These are phyloP conservation scores for Kryptolebias ocellatus DNA, from an alignment of 2,797 vertebrate species.

Conservation along the genomic window DNA sequence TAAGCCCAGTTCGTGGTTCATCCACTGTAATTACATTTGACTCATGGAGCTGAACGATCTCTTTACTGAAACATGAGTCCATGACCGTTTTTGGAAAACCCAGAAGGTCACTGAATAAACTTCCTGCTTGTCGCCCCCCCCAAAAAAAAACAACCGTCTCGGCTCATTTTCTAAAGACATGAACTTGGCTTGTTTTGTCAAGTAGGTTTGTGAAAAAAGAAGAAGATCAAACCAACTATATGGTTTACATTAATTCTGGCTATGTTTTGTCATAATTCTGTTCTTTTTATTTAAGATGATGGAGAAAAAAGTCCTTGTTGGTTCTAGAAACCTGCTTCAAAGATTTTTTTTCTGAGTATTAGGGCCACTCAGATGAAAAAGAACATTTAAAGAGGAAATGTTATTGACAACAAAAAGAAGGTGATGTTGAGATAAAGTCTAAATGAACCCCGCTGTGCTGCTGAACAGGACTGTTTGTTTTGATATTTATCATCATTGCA, in stretches of 20 bases:
- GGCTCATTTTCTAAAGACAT: neutral
- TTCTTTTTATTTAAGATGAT: neutral
- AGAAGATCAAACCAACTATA: neutral
- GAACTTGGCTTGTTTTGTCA: neutral
- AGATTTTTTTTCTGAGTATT: too few species aligned
- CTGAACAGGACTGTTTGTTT: too few species aligned
- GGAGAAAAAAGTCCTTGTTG: neutral
- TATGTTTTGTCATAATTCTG: neutral
- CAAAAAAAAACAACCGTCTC: neutral
- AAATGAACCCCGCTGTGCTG: too few species aligned
- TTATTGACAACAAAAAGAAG: too few species aligned
- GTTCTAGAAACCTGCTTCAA: too few species aligned
- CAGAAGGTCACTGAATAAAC: neutral
- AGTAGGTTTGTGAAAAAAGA: neutral
- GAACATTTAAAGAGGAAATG: too few species aligned
- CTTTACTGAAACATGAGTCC: neutral
- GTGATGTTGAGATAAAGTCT: too few species aligned
- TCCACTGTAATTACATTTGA: conserved; percentile 4
- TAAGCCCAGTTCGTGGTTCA: neutral
- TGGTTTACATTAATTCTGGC: neutral
- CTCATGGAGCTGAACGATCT: neutral
- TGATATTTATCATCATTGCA: too few species aligned
- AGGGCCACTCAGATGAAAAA: too few species aligned
- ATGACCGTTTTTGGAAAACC: neutral
- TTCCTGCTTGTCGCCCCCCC: neutral